Evolutionary conservation across 2,888 invertebrate genomes (phyloP).

Genomic region (Plebejus melissa): DNA sequence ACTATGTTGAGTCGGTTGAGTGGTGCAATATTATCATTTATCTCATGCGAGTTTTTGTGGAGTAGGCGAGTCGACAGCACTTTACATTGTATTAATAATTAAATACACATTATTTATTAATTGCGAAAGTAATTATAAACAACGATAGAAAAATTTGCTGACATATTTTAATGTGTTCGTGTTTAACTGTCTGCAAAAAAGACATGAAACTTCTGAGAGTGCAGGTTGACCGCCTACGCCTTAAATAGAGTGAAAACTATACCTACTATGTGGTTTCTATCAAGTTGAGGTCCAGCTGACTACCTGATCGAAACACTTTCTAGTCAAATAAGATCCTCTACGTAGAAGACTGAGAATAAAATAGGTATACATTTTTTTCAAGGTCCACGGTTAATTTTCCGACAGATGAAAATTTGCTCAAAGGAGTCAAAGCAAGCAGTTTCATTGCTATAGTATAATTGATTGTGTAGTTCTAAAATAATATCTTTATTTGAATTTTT

Average conservation of each 20-base stretch:
- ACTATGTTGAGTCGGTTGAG: not conserved
- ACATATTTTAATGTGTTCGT: not conserved
- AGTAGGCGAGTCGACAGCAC: not conserved
- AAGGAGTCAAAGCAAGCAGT: too few species aligned
- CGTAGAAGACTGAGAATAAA: too few species aligned
- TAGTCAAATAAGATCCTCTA: conserved; percentile 44
- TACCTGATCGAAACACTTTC: conserved; percentile 58
- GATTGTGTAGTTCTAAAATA: too few species aligned
- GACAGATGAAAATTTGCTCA: too few species aligned
- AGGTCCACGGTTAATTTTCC: too few species aligned
- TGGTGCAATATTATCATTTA: not conserved
- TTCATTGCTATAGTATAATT: too few species aligned
- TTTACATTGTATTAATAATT: not conserved
- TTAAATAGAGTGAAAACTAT: conserved; percentile 71
- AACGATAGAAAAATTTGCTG: not conserved
- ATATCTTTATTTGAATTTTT: too few species aligned
- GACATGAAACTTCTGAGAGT: conserved; percentile 32
- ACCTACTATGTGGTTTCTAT: conserved; percentile 64
- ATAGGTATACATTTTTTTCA: too few species aligned
- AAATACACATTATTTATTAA: not conserved
- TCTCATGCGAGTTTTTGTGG: not conserved
- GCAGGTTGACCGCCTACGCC: conserved; percentile 61
- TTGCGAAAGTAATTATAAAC: not conserved
- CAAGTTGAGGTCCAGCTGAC: conserved; percentile 64
- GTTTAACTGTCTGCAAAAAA: not conserved